Conservation (phyloP, 2,797 vertebrate genomes). For the Hapalemur alaotrensis region DNA sequence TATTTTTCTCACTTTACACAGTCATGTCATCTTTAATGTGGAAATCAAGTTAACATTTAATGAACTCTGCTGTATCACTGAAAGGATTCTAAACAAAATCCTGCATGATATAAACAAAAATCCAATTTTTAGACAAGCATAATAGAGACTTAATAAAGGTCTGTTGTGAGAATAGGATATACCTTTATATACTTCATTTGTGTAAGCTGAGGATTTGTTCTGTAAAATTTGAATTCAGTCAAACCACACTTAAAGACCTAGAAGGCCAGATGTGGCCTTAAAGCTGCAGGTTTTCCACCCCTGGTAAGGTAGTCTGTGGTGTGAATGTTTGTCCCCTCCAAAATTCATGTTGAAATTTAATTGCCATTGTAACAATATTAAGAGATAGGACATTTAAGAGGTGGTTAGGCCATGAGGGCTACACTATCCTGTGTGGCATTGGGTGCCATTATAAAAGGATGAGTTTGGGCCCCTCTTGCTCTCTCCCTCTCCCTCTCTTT, state of each 20-base stretch:
- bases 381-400: not conserved
- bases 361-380: not conserved
- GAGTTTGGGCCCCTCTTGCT: not conserved
- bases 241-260: too few species aligned
- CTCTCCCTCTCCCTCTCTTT: not conserved
- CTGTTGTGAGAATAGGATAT: not conserved
- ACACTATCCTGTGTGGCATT: not conserved
- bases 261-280: too few species aligned
- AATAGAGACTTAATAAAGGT: conserved; percentile 1
- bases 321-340: not conserved
- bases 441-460: not conserved
- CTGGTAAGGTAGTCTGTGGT: not conserved
- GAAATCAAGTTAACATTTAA: conserved; percentile 24
- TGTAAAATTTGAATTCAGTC: too few species aligned
- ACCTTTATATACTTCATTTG: not conserved
- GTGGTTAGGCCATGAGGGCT: not conserved
- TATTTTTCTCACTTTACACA: not conserved
- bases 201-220: not conserved
- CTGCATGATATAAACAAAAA: not conserved
- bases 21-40: not conserved
- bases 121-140: not conserved
- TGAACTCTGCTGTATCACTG: not conserved
- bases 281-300: too few species aligned
- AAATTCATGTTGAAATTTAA: not conserved
- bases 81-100: not conserved